These are phyloP conservation scores for Corythornis leucogaster DNA, from an alignment of 2,797 vertebrate species.

Conservation along the genomic window DNA sequence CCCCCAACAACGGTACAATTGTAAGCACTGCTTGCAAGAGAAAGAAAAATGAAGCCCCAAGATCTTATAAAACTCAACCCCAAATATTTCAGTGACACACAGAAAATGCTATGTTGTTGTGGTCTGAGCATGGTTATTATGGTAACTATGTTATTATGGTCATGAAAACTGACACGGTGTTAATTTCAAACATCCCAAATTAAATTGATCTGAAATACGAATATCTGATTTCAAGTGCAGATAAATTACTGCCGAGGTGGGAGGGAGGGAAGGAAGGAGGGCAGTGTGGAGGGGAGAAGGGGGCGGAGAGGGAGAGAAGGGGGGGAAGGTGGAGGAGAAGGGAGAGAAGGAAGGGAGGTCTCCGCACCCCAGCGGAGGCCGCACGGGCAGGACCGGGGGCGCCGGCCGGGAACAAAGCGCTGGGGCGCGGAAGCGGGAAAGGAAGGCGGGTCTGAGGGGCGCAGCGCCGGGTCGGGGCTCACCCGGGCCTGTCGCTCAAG, in stretches of 20 bases:
- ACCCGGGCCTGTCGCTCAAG: slow-evolving; percentile 95
- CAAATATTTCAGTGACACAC: background rate
- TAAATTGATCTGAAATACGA: background rate
- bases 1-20: background rate
- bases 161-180: background rate
- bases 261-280: background rate
- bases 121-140: too few species aligned
- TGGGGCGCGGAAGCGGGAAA: background rate
- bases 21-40: background rate
- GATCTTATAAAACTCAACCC: background rate
- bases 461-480: slow-evolving; percentile 72
- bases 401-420: slow-evolving; percentile 5
- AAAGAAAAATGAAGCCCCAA: background rate
- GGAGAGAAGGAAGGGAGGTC: too few species aligned
- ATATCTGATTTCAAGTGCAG: background rate
- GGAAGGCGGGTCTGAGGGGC: background rate
- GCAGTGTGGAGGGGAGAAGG: too few species aligned
- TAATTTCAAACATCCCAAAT: background rate
- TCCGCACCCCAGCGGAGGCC: background rate
- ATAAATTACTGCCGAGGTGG: background rate
- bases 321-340: too few species aligned
- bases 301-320: too few species aligned
- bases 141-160: background rate
- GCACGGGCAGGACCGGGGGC: background rate
- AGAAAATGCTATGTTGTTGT: background rate